These are phyloP conservation scores for Spodoptera picta DNA, from an alignment of 2,888 invertebrate species.

Conservation along the genomic window DNA sequence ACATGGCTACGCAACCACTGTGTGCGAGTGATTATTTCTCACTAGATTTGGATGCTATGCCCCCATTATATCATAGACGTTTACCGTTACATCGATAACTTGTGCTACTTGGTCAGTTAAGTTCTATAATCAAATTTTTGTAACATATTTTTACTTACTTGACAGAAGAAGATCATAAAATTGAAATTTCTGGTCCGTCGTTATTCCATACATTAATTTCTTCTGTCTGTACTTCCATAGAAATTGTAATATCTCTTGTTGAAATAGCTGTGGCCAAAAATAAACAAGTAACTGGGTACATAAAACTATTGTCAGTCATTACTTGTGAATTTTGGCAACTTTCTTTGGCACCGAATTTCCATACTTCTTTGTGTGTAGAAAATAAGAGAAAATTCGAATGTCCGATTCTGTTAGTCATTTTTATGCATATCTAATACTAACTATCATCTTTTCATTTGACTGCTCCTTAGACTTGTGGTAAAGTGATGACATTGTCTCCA, in stretches of 20 bases:
- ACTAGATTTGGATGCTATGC: slow-evolving; percentile 62
- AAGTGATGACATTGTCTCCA: too few species aligned
- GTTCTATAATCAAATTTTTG: slow-evolving; percentile 55
- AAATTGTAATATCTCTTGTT: not conserved
- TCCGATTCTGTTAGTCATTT: not conserved
- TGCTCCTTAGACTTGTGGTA: too few species aligned
- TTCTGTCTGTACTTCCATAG: not conserved
- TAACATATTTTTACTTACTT: slow-evolving; percentile 45
- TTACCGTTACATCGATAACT: slow-evolving; percentile 67
- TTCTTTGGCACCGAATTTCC: slow-evolving; percentile 38
- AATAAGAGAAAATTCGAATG: slow-evolving; percentile 6
- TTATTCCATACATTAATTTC: slow-evolving; percentile 7
- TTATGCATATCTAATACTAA: too few species aligned
- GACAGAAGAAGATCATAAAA: slow-evolving; percentile 24
- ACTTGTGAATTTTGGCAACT: slow-evolving; percentile 46
- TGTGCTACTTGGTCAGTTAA: slow-evolving; percentile 64
- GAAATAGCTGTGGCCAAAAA: slow-evolving; percentile 4
- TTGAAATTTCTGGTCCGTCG: slow-evolving; percentile 11
- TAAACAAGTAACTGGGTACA: slow-evolving; percentile 6
- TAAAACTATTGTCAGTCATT: slow-evolving; percentile 23
- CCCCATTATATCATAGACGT: slow-evolving; percentile 70
- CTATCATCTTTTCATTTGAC: too few species aligned
- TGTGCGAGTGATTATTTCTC: slow-evolving; percentile 58
- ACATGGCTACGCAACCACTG: slow-evolving; percentile 58
- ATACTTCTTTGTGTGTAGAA: slow-evolving; percentile 9